phyloP scores from a whole-genome alignment of 1,140 invertebrate genomes.

The Diabrotica undecimpunctata region DNA sequence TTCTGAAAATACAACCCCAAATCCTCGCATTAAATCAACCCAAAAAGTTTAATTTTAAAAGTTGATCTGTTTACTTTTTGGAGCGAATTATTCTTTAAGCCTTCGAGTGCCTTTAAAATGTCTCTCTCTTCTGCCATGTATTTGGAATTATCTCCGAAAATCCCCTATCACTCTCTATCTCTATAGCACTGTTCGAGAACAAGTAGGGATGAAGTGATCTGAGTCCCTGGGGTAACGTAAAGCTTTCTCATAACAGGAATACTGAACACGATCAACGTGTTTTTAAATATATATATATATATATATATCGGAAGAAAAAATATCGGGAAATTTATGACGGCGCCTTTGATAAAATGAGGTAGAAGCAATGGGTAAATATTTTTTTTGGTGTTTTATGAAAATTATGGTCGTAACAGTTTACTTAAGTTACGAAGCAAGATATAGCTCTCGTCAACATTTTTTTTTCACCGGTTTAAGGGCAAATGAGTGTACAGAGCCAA shows the following conservation, averaged over 20 bases:
- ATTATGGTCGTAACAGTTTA: not conserved
- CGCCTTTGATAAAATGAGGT: not conserved
- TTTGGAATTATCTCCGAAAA: constrained; percentile 2
- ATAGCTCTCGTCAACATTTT: too few relatives aligned
- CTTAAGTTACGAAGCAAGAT: too few relatives aligned
- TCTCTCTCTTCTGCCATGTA: not conserved
- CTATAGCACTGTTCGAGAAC: not conserved
- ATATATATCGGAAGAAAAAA: constrained; percentile 4
- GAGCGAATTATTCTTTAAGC: not conserved
- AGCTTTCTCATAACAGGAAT: constrained; percentile 3
- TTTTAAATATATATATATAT: constrained; percentile 13
- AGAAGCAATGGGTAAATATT: constrained; percentile 1
- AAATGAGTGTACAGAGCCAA: too few relatives aligned
- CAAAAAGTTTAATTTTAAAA: not conserved
- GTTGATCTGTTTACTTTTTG: not conserved
- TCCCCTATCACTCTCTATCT: not conserved
- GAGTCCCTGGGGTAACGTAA: constrained; percentile 2
- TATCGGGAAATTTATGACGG: not conserved
- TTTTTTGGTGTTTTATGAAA: not conserved
- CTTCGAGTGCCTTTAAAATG: not conserved
- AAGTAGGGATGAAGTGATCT: not conserved
- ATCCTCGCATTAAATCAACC: not conserved
- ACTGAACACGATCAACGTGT: constrained; percentile 14
- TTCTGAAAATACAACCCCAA: not conserved
- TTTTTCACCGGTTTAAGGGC: too few relatives aligned